Evolutionary conservation across 2,113 vertebrate genomes (phyloP).

Genomic region (Boulengerochromis microlepis): DNA sequence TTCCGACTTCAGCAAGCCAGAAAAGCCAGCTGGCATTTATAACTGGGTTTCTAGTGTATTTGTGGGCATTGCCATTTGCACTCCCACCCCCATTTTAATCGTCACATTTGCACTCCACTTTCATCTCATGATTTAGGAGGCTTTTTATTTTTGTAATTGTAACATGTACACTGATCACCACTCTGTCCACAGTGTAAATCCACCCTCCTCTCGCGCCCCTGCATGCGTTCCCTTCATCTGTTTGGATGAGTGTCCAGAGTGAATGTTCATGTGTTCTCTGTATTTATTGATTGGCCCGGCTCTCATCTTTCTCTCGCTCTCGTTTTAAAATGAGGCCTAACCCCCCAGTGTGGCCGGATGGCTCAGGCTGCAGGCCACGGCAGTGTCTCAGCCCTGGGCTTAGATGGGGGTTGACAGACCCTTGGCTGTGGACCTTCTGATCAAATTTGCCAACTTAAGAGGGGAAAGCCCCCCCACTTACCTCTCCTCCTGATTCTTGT

Average conservation of each 20-base stretch:
- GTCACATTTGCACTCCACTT: constrained; percentile 62
- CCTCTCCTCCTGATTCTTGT: neutral
- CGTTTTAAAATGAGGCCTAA: constrained; percentile 48
- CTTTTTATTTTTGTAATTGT: constrained; percentile 69
- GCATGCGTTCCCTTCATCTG: neutral
- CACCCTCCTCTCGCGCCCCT: neutral
- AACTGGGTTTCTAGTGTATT: constrained; percentile 55
- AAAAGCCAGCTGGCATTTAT: constrained; percentile 56
- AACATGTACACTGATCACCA: constrained; percentile 27
- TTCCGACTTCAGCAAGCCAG: constrained; percentile 42
- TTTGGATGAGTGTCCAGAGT: neutral
- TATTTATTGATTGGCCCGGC: constrained; percentile 58
- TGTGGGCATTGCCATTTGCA: constrained; percentile 43
- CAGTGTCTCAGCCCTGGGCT: constrained; percentile 16
- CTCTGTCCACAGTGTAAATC: constrained; percentile 39
- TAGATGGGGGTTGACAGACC: constrained; percentile 34
- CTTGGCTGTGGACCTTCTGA: constrained; percentile 42
- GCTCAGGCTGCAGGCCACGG: constrained; percentile 11
- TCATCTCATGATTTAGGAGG: constrained; percentile 68
- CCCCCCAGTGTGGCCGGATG: neutral
- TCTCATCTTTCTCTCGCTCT: constrained; percentile 64
- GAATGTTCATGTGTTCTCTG: constrained; percentile 47
- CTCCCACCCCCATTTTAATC: constrained; percentile 52
- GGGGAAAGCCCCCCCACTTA: constrained; percentile 35
- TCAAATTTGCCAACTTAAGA: constrained; percentile 56